Evolutionary conservation across 2,888 invertebrate species (phyloP), one percentile per base, ranked within the genome.

Genomic region (Drosophila leonis): DNA sequence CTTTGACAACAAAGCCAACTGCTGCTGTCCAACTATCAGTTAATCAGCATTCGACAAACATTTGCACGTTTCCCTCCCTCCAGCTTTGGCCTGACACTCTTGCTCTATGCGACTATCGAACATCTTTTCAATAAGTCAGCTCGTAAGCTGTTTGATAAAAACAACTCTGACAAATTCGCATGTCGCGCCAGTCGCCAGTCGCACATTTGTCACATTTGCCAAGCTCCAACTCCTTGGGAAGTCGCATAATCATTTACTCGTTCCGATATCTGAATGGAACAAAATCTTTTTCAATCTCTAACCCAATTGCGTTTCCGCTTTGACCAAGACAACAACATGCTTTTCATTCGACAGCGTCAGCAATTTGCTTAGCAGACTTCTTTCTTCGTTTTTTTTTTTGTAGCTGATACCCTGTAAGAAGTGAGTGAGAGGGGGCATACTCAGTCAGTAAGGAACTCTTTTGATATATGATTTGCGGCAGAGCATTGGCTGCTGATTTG

Each of bases 161-260:
- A 6, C n/a, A 48, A 15, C 57, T 49, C 20, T 31, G 71, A 72
- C 82, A 81, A 79, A 81, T 81, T 80, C 27, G 6, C 44, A 51
- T 66, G 71, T 77, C 78, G 77, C 27, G 6, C 44, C 48, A 65
- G 71, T 77, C 78, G 77, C 63, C 73, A 66, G 65, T 63, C 62
- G 65, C 52, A 69, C 84, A 89, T 89, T 82, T 76, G 79, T 83
- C 85, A 87, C 87, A 86, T 68, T 54, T 60, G 57, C 46, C 42
- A 46, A 54, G 10, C 51, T 51, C 9, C 49, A 57, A 49, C 55
- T 37, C 60, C 56, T 68, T 57, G 9, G 42, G 42, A 63, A 57
- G 31, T 63, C 55, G 48, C 46, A 48, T 51, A 64, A 48, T 68
- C 62, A 80, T 65, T 67, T 68, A 62, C 20, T 52, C n/a, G 20